Evolutionary conservation across 2,113 vertebrate species (phyloP).

Genomic region (Polypterus bichir): DNA sequence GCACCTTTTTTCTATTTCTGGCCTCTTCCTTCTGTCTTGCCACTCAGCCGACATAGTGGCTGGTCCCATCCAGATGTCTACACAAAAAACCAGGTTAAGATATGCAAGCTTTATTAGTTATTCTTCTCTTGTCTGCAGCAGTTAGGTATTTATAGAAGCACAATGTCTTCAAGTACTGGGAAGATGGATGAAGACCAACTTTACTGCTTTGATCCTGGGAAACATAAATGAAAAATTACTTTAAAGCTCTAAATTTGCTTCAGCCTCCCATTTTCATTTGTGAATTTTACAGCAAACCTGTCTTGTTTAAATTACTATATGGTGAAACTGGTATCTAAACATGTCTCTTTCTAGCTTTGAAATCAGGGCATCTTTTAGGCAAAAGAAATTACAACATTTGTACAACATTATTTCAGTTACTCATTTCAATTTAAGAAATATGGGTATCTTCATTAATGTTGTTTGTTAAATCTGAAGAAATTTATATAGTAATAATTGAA

Average conservation of each 20-base stretch:
- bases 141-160: slow-evolving; percentile 26
- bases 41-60: slow-evolving; percentile 2
- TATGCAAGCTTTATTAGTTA: slow-evolving; percentile 13
- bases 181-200: slow-evolving; percentile 28
- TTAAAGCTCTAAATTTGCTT: not conserved
- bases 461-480: too few relatives aligned
- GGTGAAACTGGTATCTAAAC: too few relatives aligned
- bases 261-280: not conserved
- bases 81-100: slow-evolving; percentile 17
- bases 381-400: too few relatives aligned
- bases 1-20: slow-evolving; percentile 4
- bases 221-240: slow-evolving; percentile 9
- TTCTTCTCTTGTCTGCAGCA: slow-evolving; percentile 15
- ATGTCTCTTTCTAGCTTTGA: too few relatives aligned
- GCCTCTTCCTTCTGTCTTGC: slow-evolving; percentile 9
- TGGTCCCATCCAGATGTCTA: slow-evolving; percentile 14
- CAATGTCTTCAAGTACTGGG: slow-evolving; percentile 16
- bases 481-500: too few relatives aligned
- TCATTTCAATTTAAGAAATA: too few relatives aligned
- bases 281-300: not conserved
- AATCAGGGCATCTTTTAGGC: too few relatives aligned
- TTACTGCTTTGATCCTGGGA: slow-evolving; percentile 5
- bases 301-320: too few relatives aligned
- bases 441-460: too few relatives aligned
- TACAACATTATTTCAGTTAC: too few relatives aligned